A percentile compares a stretch with the other conserved stretches of the same genome.
Conservation (phyloP, 1,140 invertebrate species). For the Orussus abietinus region DNA sequence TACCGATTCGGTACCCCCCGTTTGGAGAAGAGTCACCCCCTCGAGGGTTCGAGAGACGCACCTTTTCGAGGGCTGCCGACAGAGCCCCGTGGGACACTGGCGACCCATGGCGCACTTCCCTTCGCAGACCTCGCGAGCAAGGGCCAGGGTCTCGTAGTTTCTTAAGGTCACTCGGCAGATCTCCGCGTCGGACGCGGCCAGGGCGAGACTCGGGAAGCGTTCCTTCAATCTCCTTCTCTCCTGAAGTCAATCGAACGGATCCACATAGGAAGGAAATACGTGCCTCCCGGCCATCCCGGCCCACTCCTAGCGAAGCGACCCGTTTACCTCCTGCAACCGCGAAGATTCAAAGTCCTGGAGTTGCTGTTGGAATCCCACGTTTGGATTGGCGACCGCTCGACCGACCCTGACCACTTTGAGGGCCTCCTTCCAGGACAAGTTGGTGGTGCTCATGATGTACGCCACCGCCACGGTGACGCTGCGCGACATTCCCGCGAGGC, state of each 20-base stretch:
- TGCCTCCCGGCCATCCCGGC: no score
- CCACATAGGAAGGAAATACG: no score
- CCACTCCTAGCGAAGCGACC: no score
- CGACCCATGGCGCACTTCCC: conserved; percentile 80
- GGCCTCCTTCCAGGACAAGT: conserved; percentile 88
- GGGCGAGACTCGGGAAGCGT: conserved; percentile 73
- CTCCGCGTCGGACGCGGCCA: conserved; percentile 70
- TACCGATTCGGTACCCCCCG: no score
- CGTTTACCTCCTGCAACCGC: conserved; percentile 70
- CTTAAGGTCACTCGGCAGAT: conserved; percentile 72
- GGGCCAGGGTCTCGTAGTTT: conserved; percentile 75
- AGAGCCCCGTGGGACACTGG: conserved; percentile 75
- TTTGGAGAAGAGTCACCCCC: no score
- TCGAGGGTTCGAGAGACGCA: no score
- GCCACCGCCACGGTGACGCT: conserved; percentile 93
- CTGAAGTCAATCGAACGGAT: conserved; percentile 48
- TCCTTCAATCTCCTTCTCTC: conserved; percentile 79
- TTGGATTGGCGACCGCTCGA: conserved; percentile 88
- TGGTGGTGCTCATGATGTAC: conserved; percentile 92
- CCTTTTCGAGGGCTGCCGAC: conserved; percentile 56
- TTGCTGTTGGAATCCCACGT: conserved; percentile 91
- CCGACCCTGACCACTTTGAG: conserved; percentile 89
- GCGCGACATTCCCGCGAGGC: conserved; percentile 92
- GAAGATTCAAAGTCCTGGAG: conserved; percentile 87
- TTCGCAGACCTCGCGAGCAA: conserved; percentile 76